phyloP scores from a whole-genome alignment of 2,113 vertebrate genomes.

The Malurus melanocephalus region DNA sequence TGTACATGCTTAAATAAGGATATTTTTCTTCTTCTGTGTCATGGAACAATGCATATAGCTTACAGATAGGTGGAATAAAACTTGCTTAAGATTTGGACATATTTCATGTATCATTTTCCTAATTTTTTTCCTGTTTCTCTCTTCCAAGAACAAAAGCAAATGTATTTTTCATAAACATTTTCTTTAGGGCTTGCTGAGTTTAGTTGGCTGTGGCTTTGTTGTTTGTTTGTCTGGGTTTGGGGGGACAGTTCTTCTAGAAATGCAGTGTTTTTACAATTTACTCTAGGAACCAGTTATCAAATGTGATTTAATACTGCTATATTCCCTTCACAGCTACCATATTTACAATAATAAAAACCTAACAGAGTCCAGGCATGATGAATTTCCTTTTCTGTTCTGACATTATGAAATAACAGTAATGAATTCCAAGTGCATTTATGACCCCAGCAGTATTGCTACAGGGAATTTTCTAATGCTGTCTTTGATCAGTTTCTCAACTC shows the following conservation, averaged over 20 bases:
- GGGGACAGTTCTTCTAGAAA: not conserved
- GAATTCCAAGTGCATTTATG: conserved; percentile 41
- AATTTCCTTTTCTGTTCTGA: conserved; percentile 27
- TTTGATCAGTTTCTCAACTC: conserved; percentile 33
- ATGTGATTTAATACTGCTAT: not conserved
- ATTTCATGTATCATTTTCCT: not conserved
- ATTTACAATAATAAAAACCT: conserved; percentile 28
- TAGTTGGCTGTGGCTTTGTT: not conserved
- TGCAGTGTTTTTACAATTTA: not conserved
- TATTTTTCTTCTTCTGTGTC: not conserved
- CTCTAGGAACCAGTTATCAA: not conserved
- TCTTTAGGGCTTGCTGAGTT: not conserved
- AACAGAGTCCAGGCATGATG: not conserved
- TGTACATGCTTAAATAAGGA: not conserved
- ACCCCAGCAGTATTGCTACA: not conserved
- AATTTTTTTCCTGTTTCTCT: not conserved
- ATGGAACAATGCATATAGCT: not conserved
- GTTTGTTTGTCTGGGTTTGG: not conserved
- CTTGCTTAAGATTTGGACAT: not conserved
- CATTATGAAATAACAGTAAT: conserved; percentile 8
- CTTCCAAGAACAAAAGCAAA: not conserved
- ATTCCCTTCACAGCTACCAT: not conserved
- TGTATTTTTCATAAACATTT: not conserved
- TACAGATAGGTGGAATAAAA: not conserved
- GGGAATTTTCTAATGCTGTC: conserved; percentile 14